These are phyloP conservation scores for Petrocephalus zakoni DNA, from an alignment of 2,113 vertebrate species.

Conservation along the genomic window DNA sequence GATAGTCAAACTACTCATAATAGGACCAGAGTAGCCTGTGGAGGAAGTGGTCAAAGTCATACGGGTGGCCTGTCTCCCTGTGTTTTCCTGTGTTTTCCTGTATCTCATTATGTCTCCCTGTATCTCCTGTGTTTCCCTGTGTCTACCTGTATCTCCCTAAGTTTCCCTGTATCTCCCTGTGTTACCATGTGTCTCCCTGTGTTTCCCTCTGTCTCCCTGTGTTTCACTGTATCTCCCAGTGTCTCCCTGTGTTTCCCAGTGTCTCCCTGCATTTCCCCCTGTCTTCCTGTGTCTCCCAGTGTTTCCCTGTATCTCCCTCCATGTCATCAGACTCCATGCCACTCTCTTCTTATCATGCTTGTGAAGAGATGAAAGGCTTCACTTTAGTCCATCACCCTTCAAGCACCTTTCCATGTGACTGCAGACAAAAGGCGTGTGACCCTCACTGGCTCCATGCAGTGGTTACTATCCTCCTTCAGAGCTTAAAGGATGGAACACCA, in stretches of 20 bases:
- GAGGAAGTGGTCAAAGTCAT: background rate
- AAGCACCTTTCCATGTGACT: background rate
- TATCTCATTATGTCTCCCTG: too few species aligned
- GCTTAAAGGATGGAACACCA: background rate
- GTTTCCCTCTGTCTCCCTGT: too few species aligned
- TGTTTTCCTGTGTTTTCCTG: background rate
- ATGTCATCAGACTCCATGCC: background rate
- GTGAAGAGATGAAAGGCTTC: background rate
- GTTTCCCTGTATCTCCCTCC: too few species aligned
- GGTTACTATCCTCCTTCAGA: background rate
- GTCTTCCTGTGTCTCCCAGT: too few species aligned
- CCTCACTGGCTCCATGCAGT: background rate
- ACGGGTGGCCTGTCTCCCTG: background rate
- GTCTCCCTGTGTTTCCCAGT: too few species aligned
- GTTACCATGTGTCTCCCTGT: too few species aligned
- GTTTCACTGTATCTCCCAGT: too few species aligned
- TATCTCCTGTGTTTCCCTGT: too few species aligned
- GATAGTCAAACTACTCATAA: background rate
- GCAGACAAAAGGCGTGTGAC: background rate
- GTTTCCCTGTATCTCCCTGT: too few species aligned
- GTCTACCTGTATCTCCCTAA: too few species aligned
- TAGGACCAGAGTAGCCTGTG: background rate
- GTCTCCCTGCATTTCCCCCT: too few species aligned
- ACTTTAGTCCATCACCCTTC: background rate
- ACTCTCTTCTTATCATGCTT: background rate